Base-by-base conservation (phyloP, 2,888 invertebrate genomes). In the Netelia inedita region DNA sequence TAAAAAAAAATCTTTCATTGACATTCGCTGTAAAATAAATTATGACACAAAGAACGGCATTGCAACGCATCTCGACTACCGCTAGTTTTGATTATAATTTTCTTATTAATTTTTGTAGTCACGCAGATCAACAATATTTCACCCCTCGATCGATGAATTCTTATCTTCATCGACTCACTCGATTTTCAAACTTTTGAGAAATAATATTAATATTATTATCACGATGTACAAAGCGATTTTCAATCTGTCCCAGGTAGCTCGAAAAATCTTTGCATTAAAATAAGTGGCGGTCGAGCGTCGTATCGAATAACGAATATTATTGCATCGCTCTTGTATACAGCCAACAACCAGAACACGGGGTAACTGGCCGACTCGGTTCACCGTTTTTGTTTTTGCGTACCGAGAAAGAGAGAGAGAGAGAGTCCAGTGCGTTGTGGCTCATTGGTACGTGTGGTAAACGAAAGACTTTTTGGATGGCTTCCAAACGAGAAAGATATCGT, bases 391-490 rank as follows among this genome's bases (percentile, higher is more conserved):
- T 53, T 46, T 10, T 14, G 10, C 46, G 10, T 14, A 10, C 46
- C 46, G 3, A 46, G 10, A 11, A 46, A 46, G 46, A 46, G 46
- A 46, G 46, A 11, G 46, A 46, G 46, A 46, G 46, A 46, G 46
- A 46, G 14, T 28, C 50, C n/a, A 23, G 53, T 19, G 65, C 81
- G 79, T 57, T 68, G 63, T 59, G 79, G 74, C 81, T 86, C 85
- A 82, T 85, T 82, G 73, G 79, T 80, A 79, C 72, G 71, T 74
- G 82, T 41, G 83, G 79, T 80, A 83, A 86, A 83, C 82, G 85
- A 83, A 80, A 68, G 75, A 83, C 69, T 53, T 79, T 79, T 86
- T 86, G 86, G 86, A 83, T 78, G 82, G 63, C 78, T 71, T 83
- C 86, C 86, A 86, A 85, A 76, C 83, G 61, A 66, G 66, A 19